A percentile compares a stretch with the other conserved stretches of the same genome.
Conservation (phyloP, 2,113 vertebrate species). For the Patagioenas fasciata region DNA sequence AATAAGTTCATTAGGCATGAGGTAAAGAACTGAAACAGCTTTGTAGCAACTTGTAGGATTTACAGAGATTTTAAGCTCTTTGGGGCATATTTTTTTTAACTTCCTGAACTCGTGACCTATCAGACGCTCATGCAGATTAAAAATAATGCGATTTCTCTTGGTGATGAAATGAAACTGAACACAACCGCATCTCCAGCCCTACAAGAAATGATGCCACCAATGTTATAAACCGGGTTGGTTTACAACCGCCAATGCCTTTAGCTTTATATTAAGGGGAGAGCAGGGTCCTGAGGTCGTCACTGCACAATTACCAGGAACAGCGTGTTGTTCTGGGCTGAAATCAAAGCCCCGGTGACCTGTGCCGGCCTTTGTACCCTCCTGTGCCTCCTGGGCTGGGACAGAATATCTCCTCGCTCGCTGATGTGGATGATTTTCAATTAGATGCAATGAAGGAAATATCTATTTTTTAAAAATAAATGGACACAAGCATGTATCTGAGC, state of each 20-base stretch:
- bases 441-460: neutral
- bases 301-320: neutral
- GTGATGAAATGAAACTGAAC: neutral
- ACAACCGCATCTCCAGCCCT: neutral
- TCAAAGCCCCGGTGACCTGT: neutral
- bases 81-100: neutral
- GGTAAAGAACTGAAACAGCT: neutral
- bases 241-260: neutral
- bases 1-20: neutral
- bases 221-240: neutral
- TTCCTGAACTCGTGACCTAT: neutral
- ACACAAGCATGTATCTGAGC: neutral
- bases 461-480: neutral
- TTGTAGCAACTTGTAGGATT: neutral
- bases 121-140: neutral
- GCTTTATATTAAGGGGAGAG: neutral
- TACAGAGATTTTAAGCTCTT: neutral
- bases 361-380: neutral
- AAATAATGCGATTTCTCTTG: neutral
- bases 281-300: neutral
- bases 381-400: neutral
- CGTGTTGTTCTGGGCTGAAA: neutral
- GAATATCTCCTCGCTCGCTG: neutral
- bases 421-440: neutral
- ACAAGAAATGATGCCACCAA: neutral